A percentile compares a stretch with the other conserved stretches of the same genome.
Conservation (phyloP, 2,888 invertebrate genomes). For the Hypomecis atomaria region DNA sequence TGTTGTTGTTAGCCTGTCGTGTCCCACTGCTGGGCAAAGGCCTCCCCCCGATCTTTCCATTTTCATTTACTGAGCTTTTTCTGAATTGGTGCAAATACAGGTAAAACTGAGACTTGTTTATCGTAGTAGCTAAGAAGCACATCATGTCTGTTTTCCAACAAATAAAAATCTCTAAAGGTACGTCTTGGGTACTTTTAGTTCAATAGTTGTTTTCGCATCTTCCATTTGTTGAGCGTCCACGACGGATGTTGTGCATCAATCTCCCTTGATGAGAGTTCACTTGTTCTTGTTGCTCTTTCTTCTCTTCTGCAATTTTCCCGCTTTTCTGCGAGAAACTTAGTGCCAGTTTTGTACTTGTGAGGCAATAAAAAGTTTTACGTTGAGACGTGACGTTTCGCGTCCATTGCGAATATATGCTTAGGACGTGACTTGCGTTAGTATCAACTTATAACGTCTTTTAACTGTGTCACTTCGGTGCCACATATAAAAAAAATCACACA, state of each 20-base stretch:
- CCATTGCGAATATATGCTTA: not conserved
- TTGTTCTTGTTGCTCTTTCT: conserved; percentile 25
- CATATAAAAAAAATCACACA: no score
- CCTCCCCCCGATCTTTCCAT: no score
- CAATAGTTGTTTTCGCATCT: conserved; percentile 21
- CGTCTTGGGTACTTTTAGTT: conserved; percentile 10
- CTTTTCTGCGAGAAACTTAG: conserved; percentile 21
- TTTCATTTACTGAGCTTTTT: not conserved
- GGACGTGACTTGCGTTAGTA: conserved; percentile 4
- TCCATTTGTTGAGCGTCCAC: conserved; percentile 13
- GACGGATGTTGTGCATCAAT: conserved; percentile 24
- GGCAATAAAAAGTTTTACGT: conserved; percentile 30
- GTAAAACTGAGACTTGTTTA: conserved; percentile 3
- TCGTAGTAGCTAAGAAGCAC: not conserved
- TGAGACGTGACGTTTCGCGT: conserved; percentile 15
- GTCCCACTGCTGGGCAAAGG: no score
- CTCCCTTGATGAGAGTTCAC: conserved; percentile 28
- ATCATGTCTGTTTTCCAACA: not conserved
- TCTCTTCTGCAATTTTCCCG: conserved; percentile 17
- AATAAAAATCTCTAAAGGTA: conserved; percentile 6
- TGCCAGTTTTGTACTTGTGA: conserved; percentile 19
- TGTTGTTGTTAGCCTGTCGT: no score
- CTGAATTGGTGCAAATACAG: not conserved
- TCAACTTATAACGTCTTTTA: conserved; percentile 1
- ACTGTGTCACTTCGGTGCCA: not conserved